A percentile compares a stretch with the other conserved stretches of the same genome.
Evolutionary conservation across 2,113 vertebrate species (phyloP).

Genomic region (Verasper variegatus): DNA sequence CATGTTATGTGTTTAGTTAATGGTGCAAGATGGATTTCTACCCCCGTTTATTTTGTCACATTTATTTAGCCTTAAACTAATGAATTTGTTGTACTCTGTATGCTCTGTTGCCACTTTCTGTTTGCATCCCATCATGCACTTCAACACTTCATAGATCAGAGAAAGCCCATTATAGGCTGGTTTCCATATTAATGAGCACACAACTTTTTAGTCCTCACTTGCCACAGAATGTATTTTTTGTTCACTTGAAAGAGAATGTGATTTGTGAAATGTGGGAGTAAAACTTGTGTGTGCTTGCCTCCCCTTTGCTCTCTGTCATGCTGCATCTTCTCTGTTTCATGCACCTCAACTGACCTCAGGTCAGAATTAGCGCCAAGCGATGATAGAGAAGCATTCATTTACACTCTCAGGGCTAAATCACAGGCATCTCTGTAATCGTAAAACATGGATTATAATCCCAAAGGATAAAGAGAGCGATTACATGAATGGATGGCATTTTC

Average conservation of each 20-base stretch:
- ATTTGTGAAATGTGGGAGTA: slow-evolving; percentile 12
- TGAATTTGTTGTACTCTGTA: not conserved
- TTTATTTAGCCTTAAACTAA: too few species aligned
- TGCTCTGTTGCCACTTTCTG: too few species aligned
- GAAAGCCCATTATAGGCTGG: not conserved
- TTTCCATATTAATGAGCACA: not conserved
- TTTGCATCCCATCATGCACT: not conserved
- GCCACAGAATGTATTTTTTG: not conserved
- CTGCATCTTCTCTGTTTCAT: slow-evolving; percentile 14
- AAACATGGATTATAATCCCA: not conserved
- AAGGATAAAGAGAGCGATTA: not conserved
- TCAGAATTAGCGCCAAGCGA: slow-evolving; percentile 15
- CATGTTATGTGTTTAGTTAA: too few species aligned
- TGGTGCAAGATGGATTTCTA: too few species aligned
- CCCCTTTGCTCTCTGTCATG: slow-evolving; percentile 7
- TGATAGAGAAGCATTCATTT: slow-evolving; percentile 15
- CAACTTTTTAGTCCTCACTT: not conserved
- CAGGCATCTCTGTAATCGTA: slow-evolving; percentile 14
- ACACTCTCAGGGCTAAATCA: not conserved
- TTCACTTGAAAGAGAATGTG: not conserved
- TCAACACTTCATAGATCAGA: not conserved
- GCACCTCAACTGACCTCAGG: slow-evolving; percentile 24
- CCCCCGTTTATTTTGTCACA: too few species aligned
- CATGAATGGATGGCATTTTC: not conserved
- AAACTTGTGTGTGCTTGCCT: not conserved